Conservation (phyloP, 1,140 invertebrate genomes). For the Drosophila ohnishii region DNA sequence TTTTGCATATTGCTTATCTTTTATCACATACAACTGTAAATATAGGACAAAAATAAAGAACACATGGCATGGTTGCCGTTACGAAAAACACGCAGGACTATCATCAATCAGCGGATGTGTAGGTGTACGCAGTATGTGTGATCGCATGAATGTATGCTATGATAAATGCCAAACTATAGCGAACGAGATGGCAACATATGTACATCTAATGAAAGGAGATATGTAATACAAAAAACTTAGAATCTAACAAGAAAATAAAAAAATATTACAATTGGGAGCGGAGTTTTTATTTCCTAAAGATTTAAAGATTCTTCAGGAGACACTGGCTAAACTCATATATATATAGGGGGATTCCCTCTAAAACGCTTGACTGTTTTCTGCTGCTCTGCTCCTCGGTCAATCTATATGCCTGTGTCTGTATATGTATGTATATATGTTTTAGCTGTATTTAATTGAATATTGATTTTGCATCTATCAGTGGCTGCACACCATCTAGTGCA, state of each 20-base stretch:
- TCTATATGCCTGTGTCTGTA: conserved; percentile 6
- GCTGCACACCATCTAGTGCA: conserved; percentile 63
- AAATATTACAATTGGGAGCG: conserved; percentile 20
- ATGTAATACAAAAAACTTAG: conserved; percentile 6
- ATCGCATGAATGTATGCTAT: conserved; percentile 53
- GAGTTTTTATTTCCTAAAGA: conserved; percentile 5
- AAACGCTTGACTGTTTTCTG: conserved; percentile 33
- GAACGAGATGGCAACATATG: conserved; percentile 13
- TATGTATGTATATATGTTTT: conserved; percentile 8
- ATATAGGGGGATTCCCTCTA: background rate
- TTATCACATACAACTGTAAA: conserved; percentile 51
- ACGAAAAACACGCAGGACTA: conserved; percentile 58
- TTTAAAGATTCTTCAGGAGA: conserved; percentile 1
- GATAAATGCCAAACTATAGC: conserved; percentile 41
- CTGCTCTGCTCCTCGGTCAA: conserved; percentile 19
- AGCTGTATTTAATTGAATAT: conserved; percentile 44
- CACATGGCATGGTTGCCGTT: conserved; percentile 21
- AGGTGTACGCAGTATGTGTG: conserved; percentile 25
- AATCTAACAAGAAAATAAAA: conserved; percentile 12
- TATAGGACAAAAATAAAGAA: conserved; percentile 32
- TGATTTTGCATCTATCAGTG: conserved; percentile 34
- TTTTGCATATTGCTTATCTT: conserved; percentile 37
- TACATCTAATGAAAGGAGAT: conserved; percentile 26
- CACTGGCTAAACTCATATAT: conserved; percentile 9
- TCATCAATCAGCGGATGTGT: conserved; percentile 30